Base-by-base conservation (phyloP, 2,113 vertebrate genomes). In the Australoheros scitulus region DNA sequence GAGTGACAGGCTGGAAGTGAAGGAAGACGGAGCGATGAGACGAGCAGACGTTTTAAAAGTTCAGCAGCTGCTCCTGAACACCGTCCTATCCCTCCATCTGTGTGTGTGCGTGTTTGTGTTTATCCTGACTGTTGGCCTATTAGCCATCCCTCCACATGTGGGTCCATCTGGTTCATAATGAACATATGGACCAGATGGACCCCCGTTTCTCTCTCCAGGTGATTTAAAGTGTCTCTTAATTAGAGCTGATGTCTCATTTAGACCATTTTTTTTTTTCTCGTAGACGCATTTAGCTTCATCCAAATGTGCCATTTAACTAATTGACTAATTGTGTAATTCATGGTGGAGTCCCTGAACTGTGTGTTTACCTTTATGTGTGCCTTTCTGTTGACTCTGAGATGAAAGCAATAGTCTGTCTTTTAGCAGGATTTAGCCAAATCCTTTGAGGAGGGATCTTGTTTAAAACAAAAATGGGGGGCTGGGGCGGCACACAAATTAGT, bases 141-240 rank as follows among this genome's bases (percentile, higher is more conserved):
- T 80, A 85, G 74, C 79, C 11, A 43, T n/a, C 41, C 84, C 41
- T 86, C 89, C 88, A 91, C 90, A 90, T 86, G 87, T 83, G 80
- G 77, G 83, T 91, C 93, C 92, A 90, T 93, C 89, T 94, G 93
- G 83, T 86, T 68, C 76, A 41, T 85, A 80, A 75, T 17, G 87
- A 82, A 72, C 89, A 89, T 81, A 77, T 79, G 81, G 76, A 82
- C 70, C 89, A 89, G 83, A 77, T 81, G 81, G 76, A 82, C 76
- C 36, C 68, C 74, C 5, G 6, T 22, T 34, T 34, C 26, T 9
- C 32, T 65, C 89, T 86, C 47, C 88, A 91, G 81, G 87, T 91
- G 88, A 92, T 82, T 92, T 80, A 82, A 76, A 85, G 87, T 81
- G 52, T 61, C 65, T 72, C 41, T 77, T 92, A 89, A 94, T 90